A percentile compares a stretch with the other conserved stretches of the same genome.
Evolutionary conservation across 2,888 invertebrate genomes (phyloP).

Genomic region (Eurytoma adleriae): DNA sequence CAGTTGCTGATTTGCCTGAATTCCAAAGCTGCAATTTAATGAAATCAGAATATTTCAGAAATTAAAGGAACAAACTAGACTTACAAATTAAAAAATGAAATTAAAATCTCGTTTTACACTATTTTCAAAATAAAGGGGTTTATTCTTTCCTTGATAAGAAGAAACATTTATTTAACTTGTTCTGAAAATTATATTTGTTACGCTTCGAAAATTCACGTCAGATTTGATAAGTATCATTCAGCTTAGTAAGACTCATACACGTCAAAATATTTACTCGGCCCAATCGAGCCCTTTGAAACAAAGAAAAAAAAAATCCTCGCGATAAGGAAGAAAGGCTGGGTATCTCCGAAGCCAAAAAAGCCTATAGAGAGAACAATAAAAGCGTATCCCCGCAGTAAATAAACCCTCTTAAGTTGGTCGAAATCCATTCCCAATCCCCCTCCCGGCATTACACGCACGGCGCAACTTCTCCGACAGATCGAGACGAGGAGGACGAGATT

Average conservation of each 20-base stretch:
- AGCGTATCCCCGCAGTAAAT: conserved; percentile 44
- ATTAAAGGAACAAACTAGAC: too few relatives aligned
- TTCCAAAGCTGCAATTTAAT: too few relatives aligned
- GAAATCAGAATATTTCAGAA: too few relatives aligned
- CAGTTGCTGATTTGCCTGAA: too few relatives aligned
- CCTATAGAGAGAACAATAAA: conserved; percentile 37
- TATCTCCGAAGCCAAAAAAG: background rate
- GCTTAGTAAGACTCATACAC: conserved; percentile 12
- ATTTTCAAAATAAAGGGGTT: too few relatives aligned
- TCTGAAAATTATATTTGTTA: too few relatives aligned
- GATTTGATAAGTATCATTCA: background rate
- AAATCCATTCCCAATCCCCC: background rate
- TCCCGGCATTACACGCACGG: conserved; percentile 22
- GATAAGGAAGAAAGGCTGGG: background rate
- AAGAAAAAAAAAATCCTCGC: background rate
- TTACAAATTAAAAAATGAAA: too few relatives aligned
- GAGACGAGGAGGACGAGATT: conserved; percentile 66
- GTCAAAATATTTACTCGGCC: conserved; percentile 38
- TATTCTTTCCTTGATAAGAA: too few relatives aligned
- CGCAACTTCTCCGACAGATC: conserved; percentile 54
- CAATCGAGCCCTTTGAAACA: conserved; percentile 1
- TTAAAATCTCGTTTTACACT: too few relatives aligned
- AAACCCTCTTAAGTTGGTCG: conserved; percentile 32
- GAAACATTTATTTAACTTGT: too few relatives aligned
- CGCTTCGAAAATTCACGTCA: background rate